phyloP scores from a whole-genome alignment of 2,113 vertebrate species.

The Diglossa brunneiventris region DNA sequence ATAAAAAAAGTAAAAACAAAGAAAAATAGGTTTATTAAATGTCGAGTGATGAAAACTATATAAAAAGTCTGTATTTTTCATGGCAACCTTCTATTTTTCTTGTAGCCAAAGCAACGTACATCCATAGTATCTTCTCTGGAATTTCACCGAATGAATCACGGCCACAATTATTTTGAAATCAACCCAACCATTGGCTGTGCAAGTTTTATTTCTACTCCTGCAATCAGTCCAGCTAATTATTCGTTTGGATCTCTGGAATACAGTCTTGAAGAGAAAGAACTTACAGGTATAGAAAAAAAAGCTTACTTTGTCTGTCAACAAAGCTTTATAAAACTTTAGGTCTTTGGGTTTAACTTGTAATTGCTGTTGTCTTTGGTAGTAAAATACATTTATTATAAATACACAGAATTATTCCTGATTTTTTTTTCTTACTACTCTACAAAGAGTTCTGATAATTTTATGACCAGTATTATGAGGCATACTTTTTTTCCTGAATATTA shows the following conservation, averaged over 20 bases:
- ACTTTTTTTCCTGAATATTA: not conserved
- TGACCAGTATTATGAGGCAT: not conserved
- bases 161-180: slow-evolving; percentile 91
- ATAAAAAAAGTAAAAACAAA: not conserved
- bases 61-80: slow-evolving; percentile 16
- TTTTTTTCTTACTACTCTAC: not conserved
- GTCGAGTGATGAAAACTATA: not conserved
- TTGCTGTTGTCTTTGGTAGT: not conserved
- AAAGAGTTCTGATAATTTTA: not conserved
- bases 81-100: slow-evolving; percentile 27
- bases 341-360: not conserved
- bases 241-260: slow-evolving; percentile 77
- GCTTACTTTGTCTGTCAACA: not conserved
- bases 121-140: slow-evolving; percentile 94
- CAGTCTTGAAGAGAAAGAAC: slow-evolving; percentile 78
- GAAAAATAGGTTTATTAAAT: not conserved
- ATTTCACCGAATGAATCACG: slow-evolving; percentile 89
- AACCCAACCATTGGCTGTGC: slow-evolving; percentile 87
- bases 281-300: slow-evolving; percentile 71
- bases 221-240: slow-evolving; percentile 85
- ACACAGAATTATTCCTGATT: not conserved
- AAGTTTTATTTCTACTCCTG: slow-evolving; percentile 86
- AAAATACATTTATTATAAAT: not conserved
- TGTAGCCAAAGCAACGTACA: slow-evolving; percentile 92
- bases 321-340: not conserved